Base-by-base conservation (phyloP, 2,888 invertebrate genomes). In the Stenurella melanura region DNA sequence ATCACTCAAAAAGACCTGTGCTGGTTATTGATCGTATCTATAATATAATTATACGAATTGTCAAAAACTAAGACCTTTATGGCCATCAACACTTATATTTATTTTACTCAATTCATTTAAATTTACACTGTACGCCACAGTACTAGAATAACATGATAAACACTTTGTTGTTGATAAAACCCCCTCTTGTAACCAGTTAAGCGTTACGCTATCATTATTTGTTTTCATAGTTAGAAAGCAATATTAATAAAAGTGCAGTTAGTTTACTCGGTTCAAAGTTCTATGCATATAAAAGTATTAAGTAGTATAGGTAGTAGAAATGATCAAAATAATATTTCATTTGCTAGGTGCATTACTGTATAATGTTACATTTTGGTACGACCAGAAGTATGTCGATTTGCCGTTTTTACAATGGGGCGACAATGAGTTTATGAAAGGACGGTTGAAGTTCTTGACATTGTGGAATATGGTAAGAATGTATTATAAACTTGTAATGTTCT, bases 401-500 rank as follows among this genome's bases (percentile, higher is more conserved):
- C 75, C 77, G 2, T 50, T 30, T 5, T 56, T 66, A 17, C 38
- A 60, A 17, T 56, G 21, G 54, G 61, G 63, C 17, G 1, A 15
- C n/a, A 57, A 73, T n/a, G 70, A 34, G 18, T 60, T 68, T 50
- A 58, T 78, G 34, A 73, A 70, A 67, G 84, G 85, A 73, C 73
- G 83, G 63, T 26, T 83, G 30, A 84, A 81, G 69, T 86, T 81
- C 75, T 76, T 86, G 57, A 85, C 86, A 7, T 78, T 83, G 26
- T 86, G 86, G 86, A 83, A 84, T 75, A 76, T 85, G 85, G 86
- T 86, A 74, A 84, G 85, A 60, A 9, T 34, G 7, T 34, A 9
- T 34, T 34, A 5, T 6, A 26, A 1, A 26, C 1, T 26, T 26
- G 1, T 26, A 26, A 26, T 26, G 21, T 4, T 4, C 21, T 26